Conservation (phyloP, 2,113 vertebrate species). For the Budorcas taxicolor region DNA sequence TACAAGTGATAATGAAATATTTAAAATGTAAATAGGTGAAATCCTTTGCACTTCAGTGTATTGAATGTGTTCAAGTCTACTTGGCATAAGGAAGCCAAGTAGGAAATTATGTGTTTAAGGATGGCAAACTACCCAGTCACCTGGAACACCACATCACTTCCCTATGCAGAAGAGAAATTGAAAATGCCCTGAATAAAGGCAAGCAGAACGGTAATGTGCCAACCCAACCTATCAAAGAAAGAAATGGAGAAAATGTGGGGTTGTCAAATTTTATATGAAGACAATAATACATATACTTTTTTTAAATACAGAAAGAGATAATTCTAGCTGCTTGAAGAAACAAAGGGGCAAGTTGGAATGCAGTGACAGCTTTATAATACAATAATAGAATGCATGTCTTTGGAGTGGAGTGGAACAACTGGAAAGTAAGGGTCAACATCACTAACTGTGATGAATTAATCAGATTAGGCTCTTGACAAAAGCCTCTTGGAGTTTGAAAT, state of each 20-base stretch:
- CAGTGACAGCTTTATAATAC: constrained; percentile 58
- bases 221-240: constrained; percentile 47
- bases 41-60: constrained; percentile 64
- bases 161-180: constrained; percentile 54
- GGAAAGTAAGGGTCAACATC: constrained; percentile 61
- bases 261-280: constrained; percentile 43
- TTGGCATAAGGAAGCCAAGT: constrained; percentile 72
- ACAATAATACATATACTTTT: not conserved
- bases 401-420: constrained; percentile 59
- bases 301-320: not conserved
- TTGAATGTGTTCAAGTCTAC: constrained; percentile 73
- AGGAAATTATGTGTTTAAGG: constrained; percentile 73
- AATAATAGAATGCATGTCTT: constrained; percentile 62
- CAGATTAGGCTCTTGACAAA: constrained; percentile 51
- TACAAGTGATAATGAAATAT: constrained; percentile 66
- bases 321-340: constrained; percentile 50
- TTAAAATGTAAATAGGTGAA: constrained; percentile 76
- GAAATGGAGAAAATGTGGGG: constrained; percentile 31
- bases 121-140: constrained; percentile 61
- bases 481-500: constrained; percentile 53
- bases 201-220: constrained; percentile 33
- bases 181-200: constrained; percentile 56
- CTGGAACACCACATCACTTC: constrained; percentile 67
- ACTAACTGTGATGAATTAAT: constrained; percentile 57
- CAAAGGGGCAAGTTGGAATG: constrained; percentile 52